Evolutionary conservation across 2,113 vertebrate species (phyloP), one percentile per base, ranked within the genome.

Genomic region (Solea solea): DNA sequence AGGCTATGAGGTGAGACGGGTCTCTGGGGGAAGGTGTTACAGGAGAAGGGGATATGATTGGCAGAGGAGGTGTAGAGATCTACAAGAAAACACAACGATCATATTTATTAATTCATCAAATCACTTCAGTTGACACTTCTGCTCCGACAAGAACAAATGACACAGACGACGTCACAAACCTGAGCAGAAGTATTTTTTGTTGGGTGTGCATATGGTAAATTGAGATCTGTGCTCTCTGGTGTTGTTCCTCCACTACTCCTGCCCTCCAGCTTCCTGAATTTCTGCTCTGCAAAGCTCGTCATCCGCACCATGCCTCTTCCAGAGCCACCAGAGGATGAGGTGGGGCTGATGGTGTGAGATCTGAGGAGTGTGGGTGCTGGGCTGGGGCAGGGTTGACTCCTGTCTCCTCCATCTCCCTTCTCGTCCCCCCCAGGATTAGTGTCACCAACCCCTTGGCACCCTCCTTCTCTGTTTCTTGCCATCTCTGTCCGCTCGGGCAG

Each of bases 211-310:
- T 95, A 95, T 10, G 95, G 95, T 45, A 96, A 93, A 52, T 95
- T 96, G 62, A 97, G 89, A 64, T 99, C 95, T 1, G 96, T 95
- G 77, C 95, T 95, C 79, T 98, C 97, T 0, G 97, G 97, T 0
- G 97, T 99, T 8, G 98, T 98, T 64, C 97, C 97, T 79, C 97
- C 96, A 57, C 97, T 98, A 72, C 96, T 97, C 76, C 93, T 91
- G 2, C 96, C 95, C 54, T 99, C 98, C 51, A 96, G 42, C 77
- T 98, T 98, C 70, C 94, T 91, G 86, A 99, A 98, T 64, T 99
- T 99, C 89, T 98, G 97, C 76, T 99, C 98, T 0, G 97, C 98
- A 83, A 99, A 99, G 89, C 96, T 99, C 7, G 98, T 99, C 97
- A 99, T 99, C 66, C 96, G 95, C 73, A 98, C 93, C 15, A 95